Percentiles rank a stretch among this genome's conserved stretches.
phyloP scores from a whole-genome alignment of 1,140 invertebrate genomes.

The Lamellibrachia luymesi region DNA sequence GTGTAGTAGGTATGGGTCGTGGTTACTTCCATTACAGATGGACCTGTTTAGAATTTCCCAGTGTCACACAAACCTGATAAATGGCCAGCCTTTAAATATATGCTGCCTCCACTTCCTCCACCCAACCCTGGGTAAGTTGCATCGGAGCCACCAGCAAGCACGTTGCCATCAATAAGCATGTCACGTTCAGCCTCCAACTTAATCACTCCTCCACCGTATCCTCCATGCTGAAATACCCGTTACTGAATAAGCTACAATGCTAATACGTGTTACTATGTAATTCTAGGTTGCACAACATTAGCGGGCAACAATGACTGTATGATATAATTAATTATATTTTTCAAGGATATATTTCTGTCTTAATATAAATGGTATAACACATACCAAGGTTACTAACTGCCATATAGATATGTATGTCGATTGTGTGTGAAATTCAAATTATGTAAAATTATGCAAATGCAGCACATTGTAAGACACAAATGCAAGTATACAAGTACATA shows the following conservation, averaged over 20 bases:
- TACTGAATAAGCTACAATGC: not conserved
- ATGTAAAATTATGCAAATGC: too few species aligned
- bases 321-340: too few species aligned
- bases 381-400: too few species aligned
- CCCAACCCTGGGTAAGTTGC: constrained; percentile 31
- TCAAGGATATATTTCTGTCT: too few species aligned
- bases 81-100: constrained; percentile 31
- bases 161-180: constrained; percentile 38
- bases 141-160: constrained; percentile 35
- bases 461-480: too few species aligned
- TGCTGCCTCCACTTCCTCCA: constrained; percentile 39
- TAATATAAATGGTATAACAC: too few species aligned
- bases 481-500: too few species aligned
- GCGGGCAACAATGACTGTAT: too few species aligned
- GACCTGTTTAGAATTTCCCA: not conserved
- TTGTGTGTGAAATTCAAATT: too few species aligned
- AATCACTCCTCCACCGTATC: constrained; percentile 40
- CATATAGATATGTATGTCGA: too few species aligned
- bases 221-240: not conserved
- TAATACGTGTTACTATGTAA: too few species aligned
- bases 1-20: not conserved
- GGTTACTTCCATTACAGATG: not conserved
- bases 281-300: too few species aligned
- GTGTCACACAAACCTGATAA: constrained; percentile 33
- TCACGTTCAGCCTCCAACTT: constrained; percentile 33